Evolutionary conservation across 2,113 vertebrate species (phyloP).

Genomic region (Carassius auratus): DNA sequence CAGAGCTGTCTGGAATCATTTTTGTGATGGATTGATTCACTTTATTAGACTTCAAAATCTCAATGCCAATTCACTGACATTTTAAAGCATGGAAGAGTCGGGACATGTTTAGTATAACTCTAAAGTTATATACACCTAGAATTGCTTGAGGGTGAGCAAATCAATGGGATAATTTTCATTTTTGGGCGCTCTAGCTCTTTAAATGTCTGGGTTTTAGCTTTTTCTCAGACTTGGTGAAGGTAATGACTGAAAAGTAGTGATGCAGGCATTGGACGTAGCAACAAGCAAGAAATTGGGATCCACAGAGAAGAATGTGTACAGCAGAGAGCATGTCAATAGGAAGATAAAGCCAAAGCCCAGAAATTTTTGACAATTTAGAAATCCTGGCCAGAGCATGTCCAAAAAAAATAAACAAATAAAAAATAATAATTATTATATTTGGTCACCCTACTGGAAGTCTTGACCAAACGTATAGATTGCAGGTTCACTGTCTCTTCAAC

Average conservation of each 20-base stretch:
- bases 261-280: not conserved
- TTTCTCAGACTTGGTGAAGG: not conserved
- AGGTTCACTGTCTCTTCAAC: slow-evolving; percentile 1
- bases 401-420: too few relatives aligned
- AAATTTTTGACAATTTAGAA: not conserved
- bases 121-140: too few relatives aligned
- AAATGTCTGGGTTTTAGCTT: not conserved
- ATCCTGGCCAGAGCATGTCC: not conserved
- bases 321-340: too few relatives aligned
- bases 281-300: too few relatives aligned
- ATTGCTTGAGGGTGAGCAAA: not conserved
- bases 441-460: not conserved
- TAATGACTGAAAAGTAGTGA: not conserved
- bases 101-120: too few relatives aligned
- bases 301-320: too few relatives aligned
- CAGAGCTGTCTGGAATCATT: too few relatives aligned
- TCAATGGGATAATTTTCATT: not conserved
- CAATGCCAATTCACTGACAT: too few relatives aligned
- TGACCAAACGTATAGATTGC: not conserved
- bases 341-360: not conserved
- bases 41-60: too few relatives aligned
- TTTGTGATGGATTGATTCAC: too few relatives aligned
- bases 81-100: too few relatives aligned
- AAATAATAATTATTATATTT: too few relatives aligned
- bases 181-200: not conserved